Base-by-base conservation (phyloP, 2,888 invertebrate species). In the Philereme vetulata region DNA sequence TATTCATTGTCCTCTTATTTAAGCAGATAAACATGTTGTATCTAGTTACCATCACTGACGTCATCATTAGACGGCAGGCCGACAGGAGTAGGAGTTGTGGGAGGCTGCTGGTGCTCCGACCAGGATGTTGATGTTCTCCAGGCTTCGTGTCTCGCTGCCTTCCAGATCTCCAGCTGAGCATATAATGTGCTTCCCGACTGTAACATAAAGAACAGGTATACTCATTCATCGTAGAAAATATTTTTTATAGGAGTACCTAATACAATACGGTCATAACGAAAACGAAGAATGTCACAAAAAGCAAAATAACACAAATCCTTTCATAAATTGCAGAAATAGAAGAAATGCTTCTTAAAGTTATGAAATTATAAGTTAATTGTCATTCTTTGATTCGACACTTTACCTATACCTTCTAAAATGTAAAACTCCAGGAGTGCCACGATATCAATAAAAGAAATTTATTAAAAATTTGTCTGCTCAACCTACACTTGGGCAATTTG, bases 91-190 rank as follows among this genome's bases (percentile, higher is more conserved):
- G 87, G 88, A 44, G 82, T 84, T 1, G 88, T 86, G 1, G 90
- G 86, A 4, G 85, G 74, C 72, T 86, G 85, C 68, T 86, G 90
- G 45, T 85, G 91, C 72, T 87, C 93, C 72, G 80, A 82, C 90
- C 82, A 93, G 78, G 88, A 94, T 11, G 61, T 55, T 7, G 82
- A 94, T 4, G 84, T 76, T 62, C 86, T 81, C 90, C 88, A 87
- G 4, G 90, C 88, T 67, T 94, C 94, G 59, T 94, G 93, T 70
- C 94, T 93, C 6, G 96, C 96, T 62, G 96, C 96, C 86, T 97
- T 97, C 97, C 98, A 98, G 73, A 98, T 96, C 85, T 98, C 97
- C 77, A 98, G 88, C 80, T 97, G 97, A 34, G 97, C 97, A 85
- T 96, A 95, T 67, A 98, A 86, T 74, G 96, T 96, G 81, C 96